phyloP scores from a whole-genome alignment of 2,888 invertebrate genomes.

The Calameuta idolon region DNA sequence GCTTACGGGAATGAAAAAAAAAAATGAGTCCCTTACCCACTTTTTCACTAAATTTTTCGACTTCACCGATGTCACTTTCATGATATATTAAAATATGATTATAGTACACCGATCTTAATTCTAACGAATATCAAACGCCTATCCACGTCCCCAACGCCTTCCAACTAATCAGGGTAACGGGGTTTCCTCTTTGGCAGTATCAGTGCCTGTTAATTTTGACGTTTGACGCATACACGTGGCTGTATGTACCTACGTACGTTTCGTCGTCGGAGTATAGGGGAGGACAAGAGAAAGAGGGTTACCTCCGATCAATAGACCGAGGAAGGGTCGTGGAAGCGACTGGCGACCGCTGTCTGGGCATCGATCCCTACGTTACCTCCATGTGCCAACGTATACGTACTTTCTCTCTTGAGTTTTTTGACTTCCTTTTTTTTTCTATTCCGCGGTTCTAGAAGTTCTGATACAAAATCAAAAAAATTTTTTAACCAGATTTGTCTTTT shows the following conservation, averaged over 20 bases:
- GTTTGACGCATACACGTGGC: background rate
- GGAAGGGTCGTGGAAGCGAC: constrained; percentile 48
- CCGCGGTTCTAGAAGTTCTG: background rate
- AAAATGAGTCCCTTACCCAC: background rate
- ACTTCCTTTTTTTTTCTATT: constrained; percentile 16
- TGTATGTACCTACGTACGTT: constrained; percentile 1
- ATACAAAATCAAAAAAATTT: background rate
- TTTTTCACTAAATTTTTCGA: background rate
- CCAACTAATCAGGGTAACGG: background rate
- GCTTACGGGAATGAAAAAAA: background rate
- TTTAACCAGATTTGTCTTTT: background rate
- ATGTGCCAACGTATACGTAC: constrained; percentile 27
- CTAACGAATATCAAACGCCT: background rate
- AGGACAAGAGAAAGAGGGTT: constrained; percentile 15
- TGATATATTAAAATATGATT: background rate
- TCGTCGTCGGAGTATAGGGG: background rate
- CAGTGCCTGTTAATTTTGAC: background rate
- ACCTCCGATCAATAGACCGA: constrained; percentile 51
- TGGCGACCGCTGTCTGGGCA: constrained; percentile 49
- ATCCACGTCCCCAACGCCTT: background rate
- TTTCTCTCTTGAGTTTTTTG: constrained; percentile 23
- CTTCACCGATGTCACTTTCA: background rate
- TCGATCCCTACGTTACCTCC: constrained; percentile 41
- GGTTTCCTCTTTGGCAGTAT: background rate
- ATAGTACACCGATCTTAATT: background rate